phyloP scores from a whole-genome alignment of 2,888 invertebrate species.

The Rotaria magnacalcarata region DNA sequence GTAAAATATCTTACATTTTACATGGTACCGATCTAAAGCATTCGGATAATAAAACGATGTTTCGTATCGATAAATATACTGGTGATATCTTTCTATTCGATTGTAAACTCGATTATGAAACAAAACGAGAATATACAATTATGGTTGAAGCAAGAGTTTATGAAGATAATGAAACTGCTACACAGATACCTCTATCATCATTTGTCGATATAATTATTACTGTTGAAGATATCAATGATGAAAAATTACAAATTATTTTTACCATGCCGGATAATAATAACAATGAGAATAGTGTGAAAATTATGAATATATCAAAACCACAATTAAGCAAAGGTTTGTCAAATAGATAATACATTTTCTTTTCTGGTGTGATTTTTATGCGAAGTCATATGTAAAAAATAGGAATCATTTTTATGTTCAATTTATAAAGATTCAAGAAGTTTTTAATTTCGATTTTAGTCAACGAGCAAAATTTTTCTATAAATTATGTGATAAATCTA shows the following conservation, averaged over 20 bases:
- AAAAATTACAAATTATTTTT: not conserved
- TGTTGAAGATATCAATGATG: not conserved
- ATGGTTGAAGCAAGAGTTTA: conserved; percentile 22
- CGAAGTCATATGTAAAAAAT: no score
- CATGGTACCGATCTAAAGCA: not conserved
- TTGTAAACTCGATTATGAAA: not conserved
- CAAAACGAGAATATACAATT: not conserved
- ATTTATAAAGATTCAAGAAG: no score
- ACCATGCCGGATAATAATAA: not conserved
- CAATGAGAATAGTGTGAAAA: not conserved
- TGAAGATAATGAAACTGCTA: not conserved
- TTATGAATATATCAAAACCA: not conserved
- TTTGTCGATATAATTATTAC: not conserved
- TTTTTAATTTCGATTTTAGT: no score
- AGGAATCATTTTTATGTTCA: no score
- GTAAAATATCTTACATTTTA: not conserved
- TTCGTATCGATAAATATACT: not conserved
- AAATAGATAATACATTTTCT: not conserved
- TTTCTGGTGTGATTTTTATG: no score
- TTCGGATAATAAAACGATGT: not conserved
- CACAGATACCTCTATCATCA: not conserved
- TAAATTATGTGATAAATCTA: no score
- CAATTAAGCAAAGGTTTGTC: not conserved
- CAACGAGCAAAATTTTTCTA: no score
- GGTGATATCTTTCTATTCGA: conserved; percentile 6